phyloP scores from a whole-genome alignment of 2,797 vertebrate species.

The Ctenochaetus hawaiiensis region DNA sequence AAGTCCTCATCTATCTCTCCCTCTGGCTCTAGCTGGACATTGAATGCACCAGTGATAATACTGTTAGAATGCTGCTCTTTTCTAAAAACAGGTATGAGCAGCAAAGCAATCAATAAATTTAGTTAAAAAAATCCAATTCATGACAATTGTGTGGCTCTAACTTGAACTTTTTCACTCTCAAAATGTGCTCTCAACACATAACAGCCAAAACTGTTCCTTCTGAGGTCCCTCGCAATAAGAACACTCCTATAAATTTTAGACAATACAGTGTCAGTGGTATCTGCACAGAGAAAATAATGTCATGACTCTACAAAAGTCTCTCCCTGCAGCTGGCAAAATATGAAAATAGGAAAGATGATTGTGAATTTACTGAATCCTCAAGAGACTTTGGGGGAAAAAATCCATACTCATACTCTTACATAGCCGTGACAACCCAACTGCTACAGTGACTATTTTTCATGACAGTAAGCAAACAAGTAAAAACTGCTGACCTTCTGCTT shows the following conservation, averaged over 20 bases:
- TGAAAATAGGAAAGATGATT: constrained; percentile 21
- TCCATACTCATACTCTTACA: constrained; percentile 26
- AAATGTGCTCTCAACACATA: constrained; percentile 32
- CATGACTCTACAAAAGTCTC: not conserved
- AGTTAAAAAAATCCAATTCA: constrained; percentile 15
- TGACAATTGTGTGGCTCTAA: constrained; percentile 4
- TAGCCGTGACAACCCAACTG: constrained; percentile 28
- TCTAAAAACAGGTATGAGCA: constrained; percentile 1
- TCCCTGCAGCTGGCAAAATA: not conserved
- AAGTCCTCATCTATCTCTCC: too few species aligned
- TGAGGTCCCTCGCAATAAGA: constrained; percentile 18
- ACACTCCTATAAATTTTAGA: not conserved
- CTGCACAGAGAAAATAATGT: not conserved
- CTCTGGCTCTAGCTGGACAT: too few species aligned
- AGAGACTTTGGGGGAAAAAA: constrained; percentile 2
- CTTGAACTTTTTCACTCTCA: constrained; percentile 25
- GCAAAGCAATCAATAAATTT: constrained; percentile 29
- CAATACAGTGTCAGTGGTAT: not conserved
- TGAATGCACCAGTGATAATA: too few species aligned
- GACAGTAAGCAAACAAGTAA: constrained; percentile 43
- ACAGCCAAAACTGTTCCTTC: not conserved
- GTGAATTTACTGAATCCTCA: constrained; percentile 21
- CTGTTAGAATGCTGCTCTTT: too few species aligned
- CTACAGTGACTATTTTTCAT: constrained; percentile 42
- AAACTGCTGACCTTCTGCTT: constrained; percentile 35